Base-by-base conservation (phyloP, 2,113 vertebrate genomes). In the Rutilus rutilus region DNA sequence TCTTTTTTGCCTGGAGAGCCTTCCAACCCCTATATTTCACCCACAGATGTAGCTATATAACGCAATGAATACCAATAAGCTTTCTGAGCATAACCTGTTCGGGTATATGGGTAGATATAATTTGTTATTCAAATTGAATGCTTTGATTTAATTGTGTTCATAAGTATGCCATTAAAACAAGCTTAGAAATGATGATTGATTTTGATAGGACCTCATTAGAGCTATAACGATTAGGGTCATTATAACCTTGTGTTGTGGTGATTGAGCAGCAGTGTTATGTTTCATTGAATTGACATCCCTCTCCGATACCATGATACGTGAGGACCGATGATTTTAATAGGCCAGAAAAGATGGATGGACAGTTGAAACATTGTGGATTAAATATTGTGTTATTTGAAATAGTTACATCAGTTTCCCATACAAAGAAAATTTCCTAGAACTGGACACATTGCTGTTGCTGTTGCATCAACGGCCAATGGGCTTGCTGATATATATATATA, bases 101-200 rank as follows among this genome's bases (percentile, higher is more conserved):
- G 0, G 7, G 27, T 83, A 30, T 82, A 47, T 82, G 60, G 25
- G 9, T 82, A 71, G 81, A 83, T 73, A 83, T 45, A 52, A 86
- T 82, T 64, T 82, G 65, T 62, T 50, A 75, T 82, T 80, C 57
- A 86, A 75, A 86, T 83, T 83, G 30, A 71, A 73, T 52, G 79
- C 71, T 65, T 50, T 86, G 79, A 82, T 82, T 76, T 75, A 86
- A 86, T 76, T 82, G 85, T 82, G 59, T 82, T 76, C 71, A 62
- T 74, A 81, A 87, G 45, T 76, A 67, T 85, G 86, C 47, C 77
- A 75, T 62, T 67, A 39, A 65, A 88, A 73, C 69, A 81, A 47
- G 67, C 78, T 81, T 57, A 33, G 76, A 77, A 76, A 78, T 62
- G 25, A 85, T 78, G 74, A 83, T 82, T 86, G 36, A 78, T 78